These are phyloP conservation scores for Drosophila pegasa DNA, from an alignment of 2,888 invertebrate genomes.

Conservation along the genomic window DNA sequence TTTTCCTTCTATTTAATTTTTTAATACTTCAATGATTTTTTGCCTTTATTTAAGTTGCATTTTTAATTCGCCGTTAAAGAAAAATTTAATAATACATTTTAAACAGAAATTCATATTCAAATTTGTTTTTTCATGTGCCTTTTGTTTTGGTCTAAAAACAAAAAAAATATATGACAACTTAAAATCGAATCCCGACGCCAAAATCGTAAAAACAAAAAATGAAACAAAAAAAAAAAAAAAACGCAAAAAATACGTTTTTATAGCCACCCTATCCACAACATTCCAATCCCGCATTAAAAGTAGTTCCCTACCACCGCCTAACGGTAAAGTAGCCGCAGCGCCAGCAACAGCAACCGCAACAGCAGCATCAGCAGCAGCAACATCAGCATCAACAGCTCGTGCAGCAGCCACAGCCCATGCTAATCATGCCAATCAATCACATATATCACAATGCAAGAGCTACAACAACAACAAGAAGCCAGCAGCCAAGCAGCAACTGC, in stretches of 20 bases:
- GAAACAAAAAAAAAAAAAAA: constrained; percentile 37
- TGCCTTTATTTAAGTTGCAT: constrained; percentile 47
- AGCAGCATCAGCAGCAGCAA: constrained; percentile 44
- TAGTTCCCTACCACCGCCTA: constrained; percentile 87
- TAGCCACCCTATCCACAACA: constrained; percentile 91
- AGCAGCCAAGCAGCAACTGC: constrained; percentile 48
- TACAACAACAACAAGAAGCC: constrained; percentile 46
- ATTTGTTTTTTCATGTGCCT: constrained; percentile 69
- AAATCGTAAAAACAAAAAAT: constrained; percentile 31
- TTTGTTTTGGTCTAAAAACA: constrained; percentile 67
- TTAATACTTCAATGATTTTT: constrained; percentile 11
- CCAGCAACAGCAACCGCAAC: constrained; percentile 56
- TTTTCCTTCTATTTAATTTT: constrained; percentile 9
- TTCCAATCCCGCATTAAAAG: constrained; percentile 90
- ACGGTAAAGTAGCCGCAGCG: constrained; percentile 83
- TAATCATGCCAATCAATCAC: constrained; percentile 82
- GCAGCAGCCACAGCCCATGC: constrained; percentile 51
- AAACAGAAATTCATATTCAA: constrained; percentile 54
- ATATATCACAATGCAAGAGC: constrained; percentile 76
- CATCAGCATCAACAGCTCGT: constrained; percentile 54
- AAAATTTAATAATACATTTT: constrained; percentile 43
- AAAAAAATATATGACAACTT: constrained; percentile 41
- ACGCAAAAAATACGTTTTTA: constrained; percentile 84
- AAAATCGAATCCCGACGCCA: constrained; percentile 42
- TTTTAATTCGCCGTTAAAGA: constrained; percentile 42